Evolutionary conservation across 2,888 invertebrate species (phyloP).

Genomic region (Torymus texanus): DNA sequence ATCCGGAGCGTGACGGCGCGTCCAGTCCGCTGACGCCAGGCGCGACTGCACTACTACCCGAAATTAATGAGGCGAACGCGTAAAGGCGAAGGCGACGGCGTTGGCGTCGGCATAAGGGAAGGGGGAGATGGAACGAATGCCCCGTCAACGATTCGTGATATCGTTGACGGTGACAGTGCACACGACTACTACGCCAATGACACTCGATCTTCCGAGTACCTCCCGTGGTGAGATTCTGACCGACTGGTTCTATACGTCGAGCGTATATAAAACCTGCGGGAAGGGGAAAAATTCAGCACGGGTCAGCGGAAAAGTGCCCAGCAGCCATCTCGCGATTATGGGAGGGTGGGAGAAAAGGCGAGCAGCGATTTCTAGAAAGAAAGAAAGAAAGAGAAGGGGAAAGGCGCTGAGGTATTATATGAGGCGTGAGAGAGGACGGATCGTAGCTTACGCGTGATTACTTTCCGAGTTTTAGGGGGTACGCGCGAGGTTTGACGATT

Average conservation of each 20-base stretch:
- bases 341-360: background rate
- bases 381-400: background rate
- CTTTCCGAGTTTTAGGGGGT: background rate
- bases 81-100: background rate
- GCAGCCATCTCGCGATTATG: background rate
- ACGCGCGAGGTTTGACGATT: background rate
- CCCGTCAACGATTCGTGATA: slow-evolving; percentile 38
- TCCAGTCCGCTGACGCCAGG: background rate
- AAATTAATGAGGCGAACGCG: slow-evolving; percentile 52
- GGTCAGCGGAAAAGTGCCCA: slow-evolving; percentile 23
- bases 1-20: slow-evolving; percentile 25
- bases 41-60: background rate
- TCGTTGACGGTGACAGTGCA: background rate
- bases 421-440: background rate
- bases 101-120: background rate
- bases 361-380: slow-evolving; percentile 6
- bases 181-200: slow-evolving; percentile 7
- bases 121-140: background rate
- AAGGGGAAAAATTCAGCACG: slow-evolving; percentile 4
- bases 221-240: slow-evolving; percentile 27
- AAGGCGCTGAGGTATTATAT: slow-evolving; percentile 17
- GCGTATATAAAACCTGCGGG: slow-evolving; percentile 7
- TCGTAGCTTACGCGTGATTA: slow-evolving; percentile 7
- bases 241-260: slow-evolving; percentile 35
- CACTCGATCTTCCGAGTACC: slow-evolving; percentile 17